These are phyloP conservation scores for Sinocyclocheilus anophthalmus DNA, from an alignment of 2,113 vertebrate species.

Conservation along the genomic window DNA sequence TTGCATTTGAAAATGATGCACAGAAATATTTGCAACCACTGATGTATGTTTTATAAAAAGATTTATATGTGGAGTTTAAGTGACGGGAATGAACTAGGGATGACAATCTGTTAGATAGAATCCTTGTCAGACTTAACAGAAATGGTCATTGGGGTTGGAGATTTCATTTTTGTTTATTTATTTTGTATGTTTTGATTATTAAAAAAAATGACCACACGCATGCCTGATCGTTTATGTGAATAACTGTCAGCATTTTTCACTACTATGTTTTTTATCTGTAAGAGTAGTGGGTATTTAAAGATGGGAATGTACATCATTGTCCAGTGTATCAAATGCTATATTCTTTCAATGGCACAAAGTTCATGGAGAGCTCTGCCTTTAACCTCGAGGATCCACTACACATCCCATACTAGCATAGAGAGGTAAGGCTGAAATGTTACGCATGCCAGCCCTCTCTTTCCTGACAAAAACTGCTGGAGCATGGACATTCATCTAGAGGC, in stretches of 20 bases:
- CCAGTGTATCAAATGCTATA: conserved; percentile 30
- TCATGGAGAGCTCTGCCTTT: neutral
- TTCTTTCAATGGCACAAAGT: neutral
- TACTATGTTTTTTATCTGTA: conserved; percentile 51
- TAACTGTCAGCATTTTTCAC: conserved; percentile 32
- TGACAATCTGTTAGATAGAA: neutral
- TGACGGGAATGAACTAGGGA: conserved; percentile 5
- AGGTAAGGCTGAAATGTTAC: conserved; percentile 46
- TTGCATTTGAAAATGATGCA: conserved; percentile 69
- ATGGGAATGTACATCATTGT: conserved; percentile 46
- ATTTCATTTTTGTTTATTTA: conserved; percentile 51
- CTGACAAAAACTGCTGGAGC: conserved; percentile 45
- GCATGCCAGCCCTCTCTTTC: conserved; percentile 53
- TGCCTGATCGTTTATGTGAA: conserved; percentile 62
- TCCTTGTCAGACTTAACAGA: conserved; percentile 43
- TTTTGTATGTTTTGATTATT: conserved; percentile 55
- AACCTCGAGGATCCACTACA: neutral
- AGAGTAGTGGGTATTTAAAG: conserved; percentile 53
- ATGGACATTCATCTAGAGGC: conserved; percentile 54
- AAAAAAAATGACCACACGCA: conserved; percentile 67
- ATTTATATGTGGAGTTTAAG: conserved; percentile 69
- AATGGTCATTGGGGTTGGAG: conserved; percentile 50
- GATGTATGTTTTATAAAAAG: conserved; percentile 70
- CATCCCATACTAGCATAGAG: conserved; percentile 43
- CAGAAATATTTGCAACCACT: conserved; percentile 70